Conservation (phyloP, 2,797 vertebrate genomes). For the Periophthalmus magnuspinnatus region DNA sequence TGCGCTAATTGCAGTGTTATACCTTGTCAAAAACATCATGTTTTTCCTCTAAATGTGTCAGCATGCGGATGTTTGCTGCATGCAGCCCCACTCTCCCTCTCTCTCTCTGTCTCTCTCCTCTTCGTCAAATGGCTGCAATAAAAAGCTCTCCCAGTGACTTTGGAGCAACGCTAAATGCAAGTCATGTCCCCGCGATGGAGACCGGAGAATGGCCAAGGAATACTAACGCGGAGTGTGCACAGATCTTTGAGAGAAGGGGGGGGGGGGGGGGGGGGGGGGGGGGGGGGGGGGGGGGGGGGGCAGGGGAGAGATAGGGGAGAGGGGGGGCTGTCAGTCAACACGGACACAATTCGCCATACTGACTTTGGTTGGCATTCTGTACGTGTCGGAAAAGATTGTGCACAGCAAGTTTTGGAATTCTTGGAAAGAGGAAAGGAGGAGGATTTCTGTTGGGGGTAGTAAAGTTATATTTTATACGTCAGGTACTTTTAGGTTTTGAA, state of each 20-base stretch:
- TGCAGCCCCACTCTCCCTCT: background rate
- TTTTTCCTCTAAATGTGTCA: background rate
- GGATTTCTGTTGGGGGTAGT: too few species aligned
- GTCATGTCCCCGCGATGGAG: constrained; percentile 22
- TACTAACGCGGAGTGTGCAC: constrained; percentile 45
- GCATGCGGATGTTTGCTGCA: background rate
- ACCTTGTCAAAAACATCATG: background rate
- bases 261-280: constrained; percentile 10
- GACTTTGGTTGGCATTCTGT: background rate
- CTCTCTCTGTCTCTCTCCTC: background rate
- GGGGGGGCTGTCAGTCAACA: constrained; percentile 51
- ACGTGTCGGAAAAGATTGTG: background rate
- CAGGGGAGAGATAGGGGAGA: constrained; percentile 22
- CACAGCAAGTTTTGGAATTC: background rate
- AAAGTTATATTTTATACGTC: too few species aligned
- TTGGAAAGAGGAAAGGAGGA: too few species aligned
- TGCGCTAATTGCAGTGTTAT: too few species aligned
- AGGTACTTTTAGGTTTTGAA: too few species aligned
- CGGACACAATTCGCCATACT: constrained; percentile 2
- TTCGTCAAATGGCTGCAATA: constrained; percentile 19
- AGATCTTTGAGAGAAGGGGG: constrained; percentile 31
- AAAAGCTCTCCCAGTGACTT: constrained; percentile 37
- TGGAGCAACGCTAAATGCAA: constrained; percentile 33
- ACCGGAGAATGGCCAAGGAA: constrained; percentile 37
- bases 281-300: background rate